Conservation (phyloP, 64 coral and sea anemone genomes). For the Astreopora myriophthalma region DNA sequence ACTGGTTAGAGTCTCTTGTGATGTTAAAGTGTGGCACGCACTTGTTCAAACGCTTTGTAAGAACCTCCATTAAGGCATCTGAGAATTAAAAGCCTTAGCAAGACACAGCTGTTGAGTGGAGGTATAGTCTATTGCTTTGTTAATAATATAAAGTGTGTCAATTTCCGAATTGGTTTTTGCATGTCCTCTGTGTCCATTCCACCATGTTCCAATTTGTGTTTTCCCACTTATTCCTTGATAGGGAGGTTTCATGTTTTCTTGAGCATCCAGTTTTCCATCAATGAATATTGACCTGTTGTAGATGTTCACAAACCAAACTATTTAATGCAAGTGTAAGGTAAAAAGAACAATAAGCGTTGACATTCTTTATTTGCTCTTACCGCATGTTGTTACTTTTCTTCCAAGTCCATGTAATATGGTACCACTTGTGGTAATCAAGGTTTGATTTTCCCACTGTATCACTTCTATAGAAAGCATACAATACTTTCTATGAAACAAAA, state of each 20-base stretch:
- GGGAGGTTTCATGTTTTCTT: background rate
- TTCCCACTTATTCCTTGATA: conserved; percentile 25
- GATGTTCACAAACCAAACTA: background rate
- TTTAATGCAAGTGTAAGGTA: background rate
- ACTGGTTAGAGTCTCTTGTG: too few species aligned
- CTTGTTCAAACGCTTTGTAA: too few species aligned
- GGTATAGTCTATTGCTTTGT: conserved; percentile 36
- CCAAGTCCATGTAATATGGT: conserved; percentile 71
- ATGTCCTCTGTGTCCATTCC: background rate
- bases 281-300: conserved; percentile 46
- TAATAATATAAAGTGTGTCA: conserved; percentile 62
- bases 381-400: background rate
- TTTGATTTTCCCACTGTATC: background rate
- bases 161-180: conserved; percentile 40
- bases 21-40: too few species aligned
- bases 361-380: background rate
- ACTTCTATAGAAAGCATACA: conserved; percentile 39
- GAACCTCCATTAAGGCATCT: conserved; percentile 48
- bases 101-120: conserved; percentile 7
- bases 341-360: background rate
- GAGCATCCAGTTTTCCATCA: conserved; percentile 31
- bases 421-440: conserved; percentile 42
- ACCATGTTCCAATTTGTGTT: conserved; percentile 69
- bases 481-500: background rate
- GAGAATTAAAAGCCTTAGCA: background rate